A percentile compares a stretch with the other conserved stretches of the same genome.
phyloP scores from a whole-genome alignment of 2,888 invertebrate genomes.

The Cheilosia variabilis region DNA sequence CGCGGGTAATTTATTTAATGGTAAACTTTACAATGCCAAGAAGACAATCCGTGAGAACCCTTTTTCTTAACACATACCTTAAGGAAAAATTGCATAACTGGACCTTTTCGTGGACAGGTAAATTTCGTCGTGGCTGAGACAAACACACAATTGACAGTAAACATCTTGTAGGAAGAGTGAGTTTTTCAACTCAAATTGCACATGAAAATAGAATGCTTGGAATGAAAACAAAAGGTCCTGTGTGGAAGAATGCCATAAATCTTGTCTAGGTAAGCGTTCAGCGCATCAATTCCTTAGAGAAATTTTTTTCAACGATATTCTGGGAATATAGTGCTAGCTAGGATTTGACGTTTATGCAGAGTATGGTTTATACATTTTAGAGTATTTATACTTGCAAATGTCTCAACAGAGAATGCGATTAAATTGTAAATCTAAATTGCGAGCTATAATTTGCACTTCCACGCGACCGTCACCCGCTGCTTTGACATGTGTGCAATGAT shows the following conservation, averaged over 20 bases:
- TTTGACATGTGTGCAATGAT: conserved; percentile 3
- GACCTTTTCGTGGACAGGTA: conserved; percentile 40
- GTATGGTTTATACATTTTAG: too few relatives aligned
- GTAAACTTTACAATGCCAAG: conserved; percentile 11
- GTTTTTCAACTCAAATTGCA: conserved; percentile 10
- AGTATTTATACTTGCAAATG: neutral
- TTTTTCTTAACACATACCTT: conserved; percentile 7
- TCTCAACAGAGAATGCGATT: neutral
- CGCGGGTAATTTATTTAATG: neutral
- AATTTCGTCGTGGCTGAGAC: neutral
- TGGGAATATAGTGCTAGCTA: neutral
- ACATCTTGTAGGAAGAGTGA: conserved; percentile 19
- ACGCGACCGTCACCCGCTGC: conserved; percentile 13
- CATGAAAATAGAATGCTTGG: neutral
- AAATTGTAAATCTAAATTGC: neutral
- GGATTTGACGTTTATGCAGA: too few relatives aligned
- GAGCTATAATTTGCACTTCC: neutral
- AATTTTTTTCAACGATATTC: neutral
- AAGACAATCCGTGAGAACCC: conserved; percentile 11
- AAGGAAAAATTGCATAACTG: conserved; percentile 44
- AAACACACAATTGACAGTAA: conserved; percentile 40
- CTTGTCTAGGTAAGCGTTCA: neutral
- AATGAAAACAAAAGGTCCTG: neutral
- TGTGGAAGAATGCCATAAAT: conserved; percentile 6
- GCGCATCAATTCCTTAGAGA: neutral